Evolutionary conservation across 2,797 vertebrate species (phyloP).

Genomic region (Anableps anableps): DNA sequence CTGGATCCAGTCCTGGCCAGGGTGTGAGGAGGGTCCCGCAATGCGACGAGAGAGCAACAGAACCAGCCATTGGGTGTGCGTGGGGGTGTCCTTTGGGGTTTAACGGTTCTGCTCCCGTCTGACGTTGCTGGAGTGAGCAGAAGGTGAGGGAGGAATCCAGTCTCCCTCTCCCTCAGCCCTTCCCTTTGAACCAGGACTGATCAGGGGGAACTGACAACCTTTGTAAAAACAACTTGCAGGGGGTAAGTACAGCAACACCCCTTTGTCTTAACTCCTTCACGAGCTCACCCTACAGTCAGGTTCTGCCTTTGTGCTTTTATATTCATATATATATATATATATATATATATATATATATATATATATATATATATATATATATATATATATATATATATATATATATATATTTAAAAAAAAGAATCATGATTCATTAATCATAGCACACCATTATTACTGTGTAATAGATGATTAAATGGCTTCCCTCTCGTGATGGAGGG

Average conservation of each 20-base stretch:
- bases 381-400: no score
- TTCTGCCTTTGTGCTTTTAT: constrained; percentile 52
- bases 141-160: constrained; percentile 79
- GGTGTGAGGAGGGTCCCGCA: constrained; percentile 81
- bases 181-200: constrained; percentile 84
- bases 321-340: background rate
- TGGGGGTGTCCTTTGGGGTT: constrained; percentile 67
- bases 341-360: background rate
- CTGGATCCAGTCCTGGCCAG: constrained; percentile 85
- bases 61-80: constrained; percentile 64
- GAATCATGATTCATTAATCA: constrained; percentile 9
- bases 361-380: constrained; percentile 16
- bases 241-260: constrained; percentile 85
- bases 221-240: constrained; percentile 78
- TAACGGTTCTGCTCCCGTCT: constrained; percentile 82
- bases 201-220: constrained; percentile 81
- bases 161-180: constrained; percentile 80
- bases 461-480: constrained; percentile 29
- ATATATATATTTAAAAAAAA: constrained; percentile 1
- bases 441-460: constrained; percentile 30
- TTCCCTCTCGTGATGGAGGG: constrained; percentile 39
- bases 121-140: constrained; percentile 81
- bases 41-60: constrained; percentile 82
- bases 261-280: constrained; percentile 66
- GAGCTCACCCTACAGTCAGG: constrained; percentile 69